Percentiles rank a stretch among this genome's conserved stretches.
phyloP scores from a whole-genome alignment of 2,888 invertebrate genomes.

The Melinaea menophilus region DNA sequence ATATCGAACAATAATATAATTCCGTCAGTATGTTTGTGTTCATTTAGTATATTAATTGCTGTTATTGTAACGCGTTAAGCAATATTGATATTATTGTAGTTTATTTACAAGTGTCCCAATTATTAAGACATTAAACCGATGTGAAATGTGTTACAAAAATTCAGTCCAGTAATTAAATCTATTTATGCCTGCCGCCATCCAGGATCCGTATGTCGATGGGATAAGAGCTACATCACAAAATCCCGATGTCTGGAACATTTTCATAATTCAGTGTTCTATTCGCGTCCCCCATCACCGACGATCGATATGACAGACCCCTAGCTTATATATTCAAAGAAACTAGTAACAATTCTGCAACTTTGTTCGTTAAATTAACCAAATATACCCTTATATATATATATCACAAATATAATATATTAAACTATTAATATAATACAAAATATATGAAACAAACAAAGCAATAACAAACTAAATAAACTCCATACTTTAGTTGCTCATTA shows the following conservation, averaged over 20 bases:
- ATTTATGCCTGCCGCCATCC: background rate
- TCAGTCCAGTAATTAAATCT: background rate
- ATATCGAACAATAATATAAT: constrained; percentile 13
- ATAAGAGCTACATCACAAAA: constrained; percentile 16
- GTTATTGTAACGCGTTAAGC: background rate
- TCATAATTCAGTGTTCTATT: constrained; percentile 13
- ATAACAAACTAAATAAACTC: constrained; percentile 3
- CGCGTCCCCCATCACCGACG: constrained; percentile 9
- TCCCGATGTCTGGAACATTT: constrained; percentile 13
- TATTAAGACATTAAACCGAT: background rate
- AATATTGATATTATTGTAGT: background rate
- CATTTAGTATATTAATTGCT: background rate
- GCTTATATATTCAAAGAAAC: constrained; percentile 24
- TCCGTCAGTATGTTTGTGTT: background rate
- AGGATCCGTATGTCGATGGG: background rate
- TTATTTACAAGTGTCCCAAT: background rate
- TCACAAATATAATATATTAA: background rate
- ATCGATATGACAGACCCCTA: constrained; percentile 20
- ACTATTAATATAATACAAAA: background rate
- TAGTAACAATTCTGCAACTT: background rate
- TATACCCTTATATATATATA: no score
- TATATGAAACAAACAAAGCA: background rate
- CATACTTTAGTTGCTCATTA: constrained; percentile 3
- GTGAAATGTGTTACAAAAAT: background rate
- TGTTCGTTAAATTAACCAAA: background rate